Evolutionary conservation across 2,888 invertebrate genomes (phyloP).

Genomic region (Lissonota sp.): DNA sequence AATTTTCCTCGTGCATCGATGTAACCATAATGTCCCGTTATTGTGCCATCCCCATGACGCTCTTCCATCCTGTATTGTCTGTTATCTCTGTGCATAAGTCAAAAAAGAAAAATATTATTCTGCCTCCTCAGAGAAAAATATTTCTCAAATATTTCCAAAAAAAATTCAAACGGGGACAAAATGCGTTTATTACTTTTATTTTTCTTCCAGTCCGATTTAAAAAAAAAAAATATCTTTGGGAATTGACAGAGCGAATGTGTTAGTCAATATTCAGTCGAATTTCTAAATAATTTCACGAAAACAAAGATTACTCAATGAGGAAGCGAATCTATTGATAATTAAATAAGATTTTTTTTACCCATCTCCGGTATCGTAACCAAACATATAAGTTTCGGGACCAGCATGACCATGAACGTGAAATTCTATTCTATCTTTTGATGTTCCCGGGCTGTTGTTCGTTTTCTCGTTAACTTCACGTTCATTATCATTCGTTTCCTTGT

Average conservation of each 20-base stretch:
- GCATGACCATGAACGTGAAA: constrained; percentile 93
- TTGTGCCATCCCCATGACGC: constrained; percentile 89
- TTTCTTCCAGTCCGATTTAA: too few species aligned
- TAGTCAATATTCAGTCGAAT: too few species aligned
- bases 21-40: constrained; percentile 93
- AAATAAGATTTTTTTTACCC: constrained; percentile 86
- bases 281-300: too few species aligned
- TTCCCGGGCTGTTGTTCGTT: constrained; percentile 35
- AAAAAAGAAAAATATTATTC: constrained; percentile 28
- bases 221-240: too few species aligned
- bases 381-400: constrained; percentile 93
- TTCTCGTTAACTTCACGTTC: constrained; percentile 23
- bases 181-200: too few species aligned
- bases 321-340: too few species aligned
- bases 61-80: constrained; percentile 93
- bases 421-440: constrained; percentile 86
- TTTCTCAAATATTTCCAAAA: too few species aligned
- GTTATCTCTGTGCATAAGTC: constrained; percentile 87
- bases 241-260: too few species aligned
- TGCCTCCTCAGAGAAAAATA: too few species aligned
- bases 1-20: constrained; percentile 91
- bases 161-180: too few species aligned
- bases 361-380: constrained; percentile 93
- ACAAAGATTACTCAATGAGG: too few species aligned
- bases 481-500: constrained; percentile 29